Conservation (phyloP, 2,797 vertebrate species). For the Lutjanus argentimaculatus region DNA sequence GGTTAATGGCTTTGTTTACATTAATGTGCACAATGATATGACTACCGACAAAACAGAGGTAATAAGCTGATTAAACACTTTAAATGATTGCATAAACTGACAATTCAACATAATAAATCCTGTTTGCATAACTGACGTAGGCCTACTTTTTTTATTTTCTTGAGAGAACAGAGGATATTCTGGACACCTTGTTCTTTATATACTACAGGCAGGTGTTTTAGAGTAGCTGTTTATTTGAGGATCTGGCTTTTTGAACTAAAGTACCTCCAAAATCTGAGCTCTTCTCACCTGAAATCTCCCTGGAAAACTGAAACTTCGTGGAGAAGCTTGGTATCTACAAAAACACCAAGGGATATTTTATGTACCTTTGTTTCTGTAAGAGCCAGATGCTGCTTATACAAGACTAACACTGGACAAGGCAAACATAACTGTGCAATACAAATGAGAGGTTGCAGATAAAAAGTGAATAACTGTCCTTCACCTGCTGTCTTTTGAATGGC, state of each 20-base stretch:
- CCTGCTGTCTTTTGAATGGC: slow-evolving; percentile 20
- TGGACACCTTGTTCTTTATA: background rate
- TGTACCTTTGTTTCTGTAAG: background rate
- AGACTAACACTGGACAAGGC: background rate
- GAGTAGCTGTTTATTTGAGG: background rate
- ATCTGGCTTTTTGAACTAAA: background rate
- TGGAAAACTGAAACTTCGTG: too few relatives aligned
- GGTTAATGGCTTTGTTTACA: slow-evolving; percentile 35
- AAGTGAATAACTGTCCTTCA: slow-evolving; percentile 39
- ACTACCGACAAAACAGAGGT: slow-evolving; percentile 10
- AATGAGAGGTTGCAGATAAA: slow-evolving; percentile 13
- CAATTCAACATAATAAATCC: slow-evolving; percentile 18
- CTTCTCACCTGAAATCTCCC: background rate
- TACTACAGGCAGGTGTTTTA: background rate
- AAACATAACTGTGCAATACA: slow-evolving; percentile 14
- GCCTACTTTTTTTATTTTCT: background rate
- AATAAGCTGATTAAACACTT: slow-evolving; percentile 25
- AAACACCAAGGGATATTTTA: background rate
- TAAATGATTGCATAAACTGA: slow-evolving; percentile 4
- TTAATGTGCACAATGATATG: slow-evolving; percentile 10
- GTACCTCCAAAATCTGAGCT: background rate
- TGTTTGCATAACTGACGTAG: background rate
- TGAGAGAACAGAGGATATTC: background rate
- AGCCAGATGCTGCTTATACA: background rate
- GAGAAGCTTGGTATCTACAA: background rate